Conservation (phyloP, 2,113 vertebrate genomes). For the Desmodus rotundus region DNA sequence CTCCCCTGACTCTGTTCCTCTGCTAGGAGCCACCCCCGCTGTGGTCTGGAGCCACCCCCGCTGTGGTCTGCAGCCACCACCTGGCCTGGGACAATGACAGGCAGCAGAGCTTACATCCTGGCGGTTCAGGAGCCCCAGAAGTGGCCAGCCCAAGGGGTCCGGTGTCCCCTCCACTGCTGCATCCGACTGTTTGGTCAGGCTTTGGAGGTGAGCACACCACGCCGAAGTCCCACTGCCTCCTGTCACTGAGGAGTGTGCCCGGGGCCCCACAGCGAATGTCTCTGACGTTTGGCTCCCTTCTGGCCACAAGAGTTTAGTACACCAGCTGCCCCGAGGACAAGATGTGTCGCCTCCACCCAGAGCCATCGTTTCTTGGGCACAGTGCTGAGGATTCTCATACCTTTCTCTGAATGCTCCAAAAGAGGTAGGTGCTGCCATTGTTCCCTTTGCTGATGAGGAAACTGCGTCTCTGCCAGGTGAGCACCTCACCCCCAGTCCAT, state of each 20-base stretch:
- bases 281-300: not conserved
- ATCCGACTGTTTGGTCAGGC: not conserved
- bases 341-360: not conserved
- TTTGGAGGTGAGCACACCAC: not conserved
- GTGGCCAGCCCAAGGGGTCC: not conserved
- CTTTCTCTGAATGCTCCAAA: not conserved
- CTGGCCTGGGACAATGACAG: not conserved
- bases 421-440: not conserved
- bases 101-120: not conserved
- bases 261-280: not conserved
- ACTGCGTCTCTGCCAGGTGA: not conserved
- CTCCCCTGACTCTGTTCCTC: not conserved
- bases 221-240: fast-evolving
- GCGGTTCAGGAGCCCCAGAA: not conserved
- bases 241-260: not conserved
- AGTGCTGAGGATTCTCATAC: not conserved
- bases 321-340: fast-evolving
- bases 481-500: not conserved
- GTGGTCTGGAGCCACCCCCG: not conserved
- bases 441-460: not conserved
- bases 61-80: not conserved
- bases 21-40: not conserved
- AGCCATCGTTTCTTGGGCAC: fast-evolving
- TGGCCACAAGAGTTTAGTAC: not conserved
- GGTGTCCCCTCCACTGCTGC: fast-evolving